Evolutionary conservation across 2,797 vertebrate genomes (phyloP).

Genomic region (Fistularia tabacaria): DNA sequence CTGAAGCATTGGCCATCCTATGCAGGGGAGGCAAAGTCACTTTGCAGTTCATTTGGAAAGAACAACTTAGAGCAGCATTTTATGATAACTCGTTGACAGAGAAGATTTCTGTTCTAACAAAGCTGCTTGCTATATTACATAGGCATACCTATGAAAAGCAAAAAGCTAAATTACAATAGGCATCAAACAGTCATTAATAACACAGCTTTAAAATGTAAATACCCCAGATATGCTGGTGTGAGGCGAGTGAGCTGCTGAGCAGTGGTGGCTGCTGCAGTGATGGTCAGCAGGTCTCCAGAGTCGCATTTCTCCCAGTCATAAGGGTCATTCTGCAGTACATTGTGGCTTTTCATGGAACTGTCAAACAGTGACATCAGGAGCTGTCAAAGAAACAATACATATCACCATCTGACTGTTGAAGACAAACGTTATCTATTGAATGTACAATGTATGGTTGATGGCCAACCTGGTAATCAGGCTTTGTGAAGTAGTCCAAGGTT

Average conservation of each 20-base stretch:
- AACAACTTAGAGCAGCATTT: constrained; percentile 40
- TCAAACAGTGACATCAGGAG: constrained; percentile 94
- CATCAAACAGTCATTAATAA: too few species aligned
- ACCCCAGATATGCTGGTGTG: constrained; percentile 90
- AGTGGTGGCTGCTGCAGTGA: constrained; percentile 82
- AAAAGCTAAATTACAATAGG: neutral
- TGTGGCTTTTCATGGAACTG: constrained; percentile 89
- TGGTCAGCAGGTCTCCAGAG: constrained; percentile 84
- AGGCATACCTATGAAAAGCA: neutral
- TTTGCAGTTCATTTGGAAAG: constrained; percentile 28
- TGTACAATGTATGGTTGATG: constrained; percentile 8
- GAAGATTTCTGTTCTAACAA: constrained; percentile 30
- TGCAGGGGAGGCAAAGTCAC: constrained; percentile 47
- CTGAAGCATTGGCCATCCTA: constrained; percentile 97
- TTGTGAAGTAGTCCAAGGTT: constrained; percentile 93
- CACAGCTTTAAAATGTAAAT: constrained; percentile 17
- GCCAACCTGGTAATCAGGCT: constrained; percentile 94
- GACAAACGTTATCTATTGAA: constrained; percentile 5
- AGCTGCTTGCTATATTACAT: neutral
- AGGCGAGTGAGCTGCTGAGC: constrained; percentile 91
- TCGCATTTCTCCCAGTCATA: constrained; percentile 98
- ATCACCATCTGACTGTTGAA: constrained; percentile 30
- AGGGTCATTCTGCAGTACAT: constrained; percentile 88
- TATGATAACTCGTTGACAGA: constrained; percentile 39
- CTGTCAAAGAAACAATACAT: constrained; percentile 61